Percentiles rank a stretch among this genome's conserved stretches.
These are phyloP conservation scores for Amazona ochrocephala DNA, from an alignment of 2,797 vertebrate species.

Conservation along the genomic window DNA sequence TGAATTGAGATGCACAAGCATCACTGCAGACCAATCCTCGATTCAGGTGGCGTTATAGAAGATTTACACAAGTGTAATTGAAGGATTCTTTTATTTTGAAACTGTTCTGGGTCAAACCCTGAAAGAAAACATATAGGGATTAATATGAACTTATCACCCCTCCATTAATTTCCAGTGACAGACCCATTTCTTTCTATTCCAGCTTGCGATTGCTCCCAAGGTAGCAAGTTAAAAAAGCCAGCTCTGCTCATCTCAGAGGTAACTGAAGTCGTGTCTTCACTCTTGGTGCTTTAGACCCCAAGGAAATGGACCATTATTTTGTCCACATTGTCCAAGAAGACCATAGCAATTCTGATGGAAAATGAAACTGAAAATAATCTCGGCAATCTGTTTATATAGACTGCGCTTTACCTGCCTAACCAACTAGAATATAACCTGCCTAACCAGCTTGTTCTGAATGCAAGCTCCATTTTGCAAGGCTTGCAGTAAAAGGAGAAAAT, in stretches of 20 bases:
- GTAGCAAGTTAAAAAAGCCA: neutral
- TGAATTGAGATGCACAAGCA: neutral
- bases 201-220: neutral
- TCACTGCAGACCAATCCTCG: neutral
- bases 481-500: neutral
- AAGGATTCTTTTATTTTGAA: conserved; percentile 39
- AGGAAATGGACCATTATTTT: neutral
- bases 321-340: neutral
- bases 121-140: neutral
- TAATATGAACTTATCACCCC: neutral
- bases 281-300: neutral
- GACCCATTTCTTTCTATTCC: conserved; percentile 8
- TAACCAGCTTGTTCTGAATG: neutral
- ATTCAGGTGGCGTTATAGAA: neutral
- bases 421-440: neutral
- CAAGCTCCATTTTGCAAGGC: neutral
- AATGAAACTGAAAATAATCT: conserved; percentile 9
- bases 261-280: neutral
- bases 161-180: conserved; percentile 11
- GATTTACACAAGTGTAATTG: neutral
- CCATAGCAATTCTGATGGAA: neutral
- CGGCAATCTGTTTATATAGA: neutral
- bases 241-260: neutral
- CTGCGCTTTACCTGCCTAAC: neutral
- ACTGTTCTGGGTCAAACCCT: neutral